Percentiles rank a stretch among this genome's conserved stretches.
These are phyloP conservation scores for Drosophila buzzatii DNA, from an alignment of 2,888 invertebrate genomes.

Conservation along the genomic window DNA sequence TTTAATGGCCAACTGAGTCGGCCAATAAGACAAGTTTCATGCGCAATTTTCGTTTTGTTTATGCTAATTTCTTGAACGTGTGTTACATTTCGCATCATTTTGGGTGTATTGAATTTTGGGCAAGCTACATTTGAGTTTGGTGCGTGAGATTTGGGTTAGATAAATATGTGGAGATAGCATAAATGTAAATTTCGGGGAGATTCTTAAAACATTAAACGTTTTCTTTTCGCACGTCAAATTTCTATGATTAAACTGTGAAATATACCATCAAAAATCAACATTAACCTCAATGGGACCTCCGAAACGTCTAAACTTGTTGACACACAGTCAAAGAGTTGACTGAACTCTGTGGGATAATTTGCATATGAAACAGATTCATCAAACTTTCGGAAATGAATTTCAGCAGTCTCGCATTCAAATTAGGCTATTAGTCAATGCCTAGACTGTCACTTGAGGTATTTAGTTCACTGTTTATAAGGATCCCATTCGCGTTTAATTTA, in stretches of 20 bases:
- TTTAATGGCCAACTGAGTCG: constrained; percentile 41
- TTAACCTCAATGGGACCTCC: constrained; percentile 4
- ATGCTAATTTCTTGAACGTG: constrained; percentile 62
- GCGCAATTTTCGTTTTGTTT: constrained; percentile 48
- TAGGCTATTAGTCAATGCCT: neutral
- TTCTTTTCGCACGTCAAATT: constrained; percentile 46
- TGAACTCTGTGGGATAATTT: constrained; percentile 7
- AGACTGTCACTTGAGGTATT: too few relatives aligned
- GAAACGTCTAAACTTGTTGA: neutral
- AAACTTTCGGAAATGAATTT: neutral
- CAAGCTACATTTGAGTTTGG: constrained; percentile 2
- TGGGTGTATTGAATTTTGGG: constrained; percentile 15
- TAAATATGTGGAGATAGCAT: constrained; percentile 36
- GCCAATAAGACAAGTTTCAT: constrained; percentile 67
- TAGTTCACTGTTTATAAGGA: too few relatives aligned
- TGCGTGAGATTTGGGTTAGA: constrained; percentile 38
- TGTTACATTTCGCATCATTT: constrained; percentile 59
- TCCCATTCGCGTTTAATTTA: too few relatives aligned
- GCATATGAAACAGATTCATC: neutral
- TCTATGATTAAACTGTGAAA: constrained; percentile 41
- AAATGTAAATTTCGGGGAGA: constrained; percentile 16
- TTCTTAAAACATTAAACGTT: constrained; percentile 22
- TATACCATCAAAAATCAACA: constrained; percentile 13
- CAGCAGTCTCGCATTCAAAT: neutral
- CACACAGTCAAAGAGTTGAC: constrained; percentile 28